These are phyloP conservation scores for Oceanodroma leucorhoa DNA, from an alignment of 2,797 vertebrate species.

Conservation along the genomic window DNA sequence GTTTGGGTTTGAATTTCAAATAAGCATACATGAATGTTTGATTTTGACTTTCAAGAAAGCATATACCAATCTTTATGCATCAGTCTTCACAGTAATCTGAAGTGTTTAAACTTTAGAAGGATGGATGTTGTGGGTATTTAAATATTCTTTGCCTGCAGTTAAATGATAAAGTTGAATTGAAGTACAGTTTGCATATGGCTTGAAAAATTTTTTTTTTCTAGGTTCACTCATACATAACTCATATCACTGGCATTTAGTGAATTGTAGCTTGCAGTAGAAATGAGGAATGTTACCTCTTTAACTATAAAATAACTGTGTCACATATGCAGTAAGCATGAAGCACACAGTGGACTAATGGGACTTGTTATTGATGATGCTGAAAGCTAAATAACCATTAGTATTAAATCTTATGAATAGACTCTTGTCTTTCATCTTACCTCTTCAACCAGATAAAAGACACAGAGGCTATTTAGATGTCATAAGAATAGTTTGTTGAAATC, in stretches of 20 bases:
- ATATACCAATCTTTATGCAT: conserved; percentile 30
- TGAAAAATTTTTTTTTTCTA: not conserved
- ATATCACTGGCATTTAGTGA: not conserved
- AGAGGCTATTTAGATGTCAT: conserved; percentile 74
- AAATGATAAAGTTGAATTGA: conserved; percentile 8
- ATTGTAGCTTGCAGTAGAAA: conserved; percentile 15
- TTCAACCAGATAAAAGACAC: conserved; percentile 72
- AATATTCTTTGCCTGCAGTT: conserved; percentile 44
- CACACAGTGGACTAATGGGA: conserved; percentile 57
- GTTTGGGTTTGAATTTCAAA: conserved; percentile 31
- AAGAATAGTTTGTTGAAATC: conserved; percentile 74
- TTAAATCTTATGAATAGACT: conserved; percentile 73
- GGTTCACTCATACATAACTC: not conserved
- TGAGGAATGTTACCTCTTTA: conserved; percentile 32
- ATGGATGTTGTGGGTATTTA: conserved; percentile 21
- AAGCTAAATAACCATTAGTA: conserved; percentile 76
- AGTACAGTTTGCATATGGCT: conserved; percentile 4
- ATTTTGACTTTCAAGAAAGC: conserved; percentile 31
- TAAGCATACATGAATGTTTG: conserved; percentile 21
- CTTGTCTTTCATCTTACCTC: conserved; percentile 74
- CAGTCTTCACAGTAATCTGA: conserved; percentile 19
- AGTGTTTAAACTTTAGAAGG: conserved; percentile 37
- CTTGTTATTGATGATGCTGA: conserved; percentile 73
- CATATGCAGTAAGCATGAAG: conserved; percentile 68
- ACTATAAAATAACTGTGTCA: conserved; percentile 50